Base-by-base conservation (phyloP, 2,888 invertebrate genomes). In the Scaptomyza polygonia region DNA sequence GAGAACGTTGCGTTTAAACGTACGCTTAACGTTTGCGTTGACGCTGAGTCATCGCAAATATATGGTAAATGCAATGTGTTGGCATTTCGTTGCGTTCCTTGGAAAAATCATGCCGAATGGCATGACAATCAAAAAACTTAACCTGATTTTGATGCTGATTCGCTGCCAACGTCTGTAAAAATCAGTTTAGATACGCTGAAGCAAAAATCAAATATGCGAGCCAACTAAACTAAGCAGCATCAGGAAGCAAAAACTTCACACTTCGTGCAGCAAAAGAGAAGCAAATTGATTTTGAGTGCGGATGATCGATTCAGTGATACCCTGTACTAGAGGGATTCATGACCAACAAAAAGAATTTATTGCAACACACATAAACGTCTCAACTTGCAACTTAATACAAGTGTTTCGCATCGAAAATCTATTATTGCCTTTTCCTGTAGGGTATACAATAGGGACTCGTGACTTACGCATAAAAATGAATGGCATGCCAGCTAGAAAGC, bases 381-480 rank as follows among this genome's bases (percentile, higher is more conserved):
- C 0, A 18, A 3, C 12, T 27, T 8, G 29, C 44, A 9, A 5
- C 7, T 9, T 30, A 8, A 5, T 44, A 27, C 9, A n/a, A n/a
- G n/a, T 1, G 12, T 32, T 32, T 32, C 32, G 5, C 27, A 43
- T n/a, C 12, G 14, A 56, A 48, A 48, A 47, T 64, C 42, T 14
- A 30, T 14, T 7, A 1, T 0, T 4, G 2, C 7, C 42, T 5
- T 5, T 21, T 0, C 0, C 12, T 14, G 36, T 9, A 58, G 51
- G 40, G 54, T 52, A 29, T 30, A 9, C 29, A 30, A 16, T 5
- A 9, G 44, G 45, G 65, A 79, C 66, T 72, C 75, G 81, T 77
- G 74, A 70, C 80, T 72, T 78, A 79, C 81, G 83, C 76, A 82
- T 79, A 78, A 69, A 69, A 84, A 81, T 84, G 84, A 81, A 67